These are phyloP conservation scores for Gordius sp. DNA, from an alignment of 2,888 invertebrate species.

Conservation along the genomic window DNA sequence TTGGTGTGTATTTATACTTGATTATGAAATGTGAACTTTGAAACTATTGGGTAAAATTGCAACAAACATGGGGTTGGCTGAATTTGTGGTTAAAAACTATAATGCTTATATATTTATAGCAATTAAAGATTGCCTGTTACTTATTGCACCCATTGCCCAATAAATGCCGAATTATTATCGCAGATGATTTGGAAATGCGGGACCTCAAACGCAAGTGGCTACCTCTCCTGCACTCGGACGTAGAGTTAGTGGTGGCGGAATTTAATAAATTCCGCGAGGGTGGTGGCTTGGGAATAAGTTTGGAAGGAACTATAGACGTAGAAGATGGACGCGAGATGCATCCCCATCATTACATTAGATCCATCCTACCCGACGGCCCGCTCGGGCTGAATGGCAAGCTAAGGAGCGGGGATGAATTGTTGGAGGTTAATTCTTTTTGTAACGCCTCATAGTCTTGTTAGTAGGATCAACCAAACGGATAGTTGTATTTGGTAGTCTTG, in stretches of 20 bases:
- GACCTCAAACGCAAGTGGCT: neutral
- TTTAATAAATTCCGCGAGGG: conserved; percentile 63
- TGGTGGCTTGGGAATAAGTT: conserved; percentile 61
- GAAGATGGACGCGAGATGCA: conserved; percentile 83
- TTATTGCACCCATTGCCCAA: too few relatives aligned
- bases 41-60: too few relatives aligned
- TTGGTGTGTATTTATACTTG: too few relatives aligned
- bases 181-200: too few relatives aligned
- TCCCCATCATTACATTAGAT: conserved; percentile 91
- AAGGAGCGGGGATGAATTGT: conserved; percentile 71
- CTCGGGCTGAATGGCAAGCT: conserved; percentile 68
- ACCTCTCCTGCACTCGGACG: neutral
- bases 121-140: too few relatives aligned
- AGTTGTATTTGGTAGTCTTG: neutral
- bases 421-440: conserved; percentile 36
- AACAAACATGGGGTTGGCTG: too few relatives aligned
- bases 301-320: conserved; percentile 87
- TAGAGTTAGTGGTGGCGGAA: conserved; percentile 35
- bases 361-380: conserved; percentile 58
- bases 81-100: too few relatives aligned
- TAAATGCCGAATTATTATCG: too few relatives aligned
- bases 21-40: too few relatives aligned
- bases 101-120: too few relatives aligned
- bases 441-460: neutral
- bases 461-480: conserved; percentile 13